phyloP scores from a whole-genome alignment of 2,888 invertebrate species.

The Sisyra terminalis region DNA sequence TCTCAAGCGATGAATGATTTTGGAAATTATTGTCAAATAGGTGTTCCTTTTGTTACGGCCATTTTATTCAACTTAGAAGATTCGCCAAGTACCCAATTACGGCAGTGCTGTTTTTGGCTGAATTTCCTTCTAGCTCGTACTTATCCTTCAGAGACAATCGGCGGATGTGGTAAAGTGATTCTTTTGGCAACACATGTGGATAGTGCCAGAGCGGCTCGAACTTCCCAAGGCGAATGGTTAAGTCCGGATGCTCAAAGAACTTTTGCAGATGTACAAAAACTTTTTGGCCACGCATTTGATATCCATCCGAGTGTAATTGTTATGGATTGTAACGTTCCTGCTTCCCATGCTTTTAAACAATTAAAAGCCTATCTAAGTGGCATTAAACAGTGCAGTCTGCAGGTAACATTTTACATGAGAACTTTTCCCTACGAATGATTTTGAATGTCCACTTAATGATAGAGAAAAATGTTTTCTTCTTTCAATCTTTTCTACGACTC shows the following conservation, averaged over 20 bases:
- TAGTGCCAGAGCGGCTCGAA: slow-evolving; percentile 30
- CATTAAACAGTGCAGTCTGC: slow-evolving; percentile 32
- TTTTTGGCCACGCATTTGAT: slow-evolving; percentile 38
- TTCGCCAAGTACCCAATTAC: slow-evolving; percentile 44
- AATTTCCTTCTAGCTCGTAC: slow-evolving; percentile 48
- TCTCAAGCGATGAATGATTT: slow-evolving; percentile 12
- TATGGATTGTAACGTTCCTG: slow-evolving; percentile 42
- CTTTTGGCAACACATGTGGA: slow-evolving; percentile 49
- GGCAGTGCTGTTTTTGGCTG: slow-evolving; percentile 56
- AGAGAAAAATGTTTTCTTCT: background rate
- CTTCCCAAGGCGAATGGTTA: slow-evolving; percentile 37
- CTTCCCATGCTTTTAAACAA: slow-evolving; percentile 41
- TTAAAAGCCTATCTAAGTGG: slow-evolving; percentile 36
- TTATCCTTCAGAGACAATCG: slow-evolving; percentile 21
- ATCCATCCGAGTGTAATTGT: slow-evolving; percentile 37
- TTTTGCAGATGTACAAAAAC: slow-evolving; percentile 26
- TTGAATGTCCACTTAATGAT: background rate
- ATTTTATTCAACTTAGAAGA: slow-evolving; percentile 52
- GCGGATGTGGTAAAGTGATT: slow-evolving; percentile 41
- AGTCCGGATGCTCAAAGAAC: slow-evolving; percentile 35
- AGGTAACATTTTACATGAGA: slow-evolving; percentile 24
- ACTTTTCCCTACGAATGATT: background rate
- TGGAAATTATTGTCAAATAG: background rate
- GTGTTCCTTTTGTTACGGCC: slow-evolving; percentile 27
- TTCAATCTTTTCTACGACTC: slow-evolving; percentile 1